These are phyloP conservation scores for Plectropomus leopardus DNA, from an alignment of 2,113 vertebrate species.

Conservation along the genomic window DNA sequence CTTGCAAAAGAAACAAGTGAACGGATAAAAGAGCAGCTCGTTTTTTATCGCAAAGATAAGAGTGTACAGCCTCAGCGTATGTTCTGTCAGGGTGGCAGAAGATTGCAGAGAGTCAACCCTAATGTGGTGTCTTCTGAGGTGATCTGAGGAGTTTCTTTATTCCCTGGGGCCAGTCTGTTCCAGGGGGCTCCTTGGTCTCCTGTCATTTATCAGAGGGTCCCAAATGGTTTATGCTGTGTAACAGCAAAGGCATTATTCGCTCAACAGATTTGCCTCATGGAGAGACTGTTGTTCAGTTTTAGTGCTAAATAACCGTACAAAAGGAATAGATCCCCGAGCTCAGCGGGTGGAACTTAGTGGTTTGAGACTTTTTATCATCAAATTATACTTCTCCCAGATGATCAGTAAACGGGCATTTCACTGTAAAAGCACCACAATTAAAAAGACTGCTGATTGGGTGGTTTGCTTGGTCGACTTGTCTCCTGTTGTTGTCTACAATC, in stretches of 20 bases:
- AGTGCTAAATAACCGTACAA: background rate
- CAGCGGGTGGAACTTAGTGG: background rate
- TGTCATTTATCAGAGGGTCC: conserved; percentile 49
- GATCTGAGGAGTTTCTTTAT: conserved; percentile 61
- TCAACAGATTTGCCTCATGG: conserved; percentile 3
- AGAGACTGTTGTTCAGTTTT: conserved; percentile 38
- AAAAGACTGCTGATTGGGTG: conserved; percentile 20
- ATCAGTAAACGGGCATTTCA: background rate
- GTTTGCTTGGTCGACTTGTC: conserved; percentile 68
- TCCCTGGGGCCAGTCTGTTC: conserved; percentile 48
- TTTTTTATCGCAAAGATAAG: conserved; percentile 50
- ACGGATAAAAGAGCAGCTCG: conserved; percentile 45
- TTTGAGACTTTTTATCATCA: conserved; percentile 10
- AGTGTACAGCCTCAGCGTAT: conserved; percentile 10
- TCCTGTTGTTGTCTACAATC: conserved; percentile 4
- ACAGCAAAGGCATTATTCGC: conserved; percentile 28
- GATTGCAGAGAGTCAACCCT: conserved; percentile 42
- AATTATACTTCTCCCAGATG: conserved; percentile 17
- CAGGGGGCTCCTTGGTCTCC: conserved; percentile 24
- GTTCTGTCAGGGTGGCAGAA: conserved; percentile 35
- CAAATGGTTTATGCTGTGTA: conserved; percentile 36
- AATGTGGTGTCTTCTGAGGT: conserved; percentile 52
- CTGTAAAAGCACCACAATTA: background rate
- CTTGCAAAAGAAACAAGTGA: conserved; percentile 43
- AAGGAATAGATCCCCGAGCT: background rate